Conservation (phyloP, 2,888 invertebrate species). For the Piscicola geometra region DNA sequence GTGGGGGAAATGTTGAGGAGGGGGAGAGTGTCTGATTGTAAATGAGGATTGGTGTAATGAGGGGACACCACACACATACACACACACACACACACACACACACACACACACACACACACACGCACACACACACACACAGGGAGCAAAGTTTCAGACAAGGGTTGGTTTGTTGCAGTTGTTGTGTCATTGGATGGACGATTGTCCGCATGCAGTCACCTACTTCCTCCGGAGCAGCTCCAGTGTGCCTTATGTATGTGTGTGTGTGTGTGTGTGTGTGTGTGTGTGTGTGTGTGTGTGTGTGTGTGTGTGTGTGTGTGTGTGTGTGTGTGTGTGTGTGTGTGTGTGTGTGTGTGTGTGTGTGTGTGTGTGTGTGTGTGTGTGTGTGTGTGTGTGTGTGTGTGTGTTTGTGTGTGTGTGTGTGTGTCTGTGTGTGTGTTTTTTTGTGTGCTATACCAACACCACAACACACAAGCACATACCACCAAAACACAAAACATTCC, state of each 20-base stretch:
- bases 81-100: background rate
- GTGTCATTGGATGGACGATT: slow-evolving; percentile 79
- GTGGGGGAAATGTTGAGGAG: too few relatives aligned
- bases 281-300: slow-evolving; percentile 19
- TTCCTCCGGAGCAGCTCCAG: slow-evolving; percentile 71
- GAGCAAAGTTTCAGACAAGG: slow-evolving; percentile 74
- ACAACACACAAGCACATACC: too few relatives aligned
- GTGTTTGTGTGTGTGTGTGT: too few relatives aligned
- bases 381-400: slow-evolving; percentile 2
- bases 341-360: slow-evolving; percentile 19
- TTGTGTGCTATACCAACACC: too few relatives aligned
- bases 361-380: slow-evolving; percentile 19
- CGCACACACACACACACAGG: slow-evolving; percentile 50
- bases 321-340: slow-evolving; percentile 16
- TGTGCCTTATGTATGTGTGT: slow-evolving; percentile 66
- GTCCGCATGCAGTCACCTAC: slow-evolving; percentile 74
- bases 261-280: slow-evolving; percentile 17
- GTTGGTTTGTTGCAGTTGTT: slow-evolving; percentile 86
- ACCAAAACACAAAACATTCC: too few relatives aligned
- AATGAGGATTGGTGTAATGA: too few relatives aligned
- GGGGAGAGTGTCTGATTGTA: background rate
- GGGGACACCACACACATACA: background rate
- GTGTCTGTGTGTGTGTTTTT: background rate
- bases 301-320: slow-evolving; percentile 19
- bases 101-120: slow-evolving; percentile 42